Evolutionary conservation across 2,113 vertebrate genomes (phyloP), one percentile per base, ranked within the genome.

Genomic region (Oenanthe oenanthe): DNA sequence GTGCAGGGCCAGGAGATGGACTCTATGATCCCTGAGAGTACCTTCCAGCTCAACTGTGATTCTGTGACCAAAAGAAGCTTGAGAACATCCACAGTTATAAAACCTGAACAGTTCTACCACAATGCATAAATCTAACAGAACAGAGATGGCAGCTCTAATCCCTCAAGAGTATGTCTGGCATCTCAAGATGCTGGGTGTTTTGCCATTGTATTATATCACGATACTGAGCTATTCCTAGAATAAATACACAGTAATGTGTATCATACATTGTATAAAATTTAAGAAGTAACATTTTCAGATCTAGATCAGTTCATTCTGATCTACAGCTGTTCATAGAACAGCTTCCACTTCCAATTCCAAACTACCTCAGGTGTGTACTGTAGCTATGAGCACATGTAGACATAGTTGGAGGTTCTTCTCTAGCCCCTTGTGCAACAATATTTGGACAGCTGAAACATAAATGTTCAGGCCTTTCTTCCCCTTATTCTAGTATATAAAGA

Each of bases 1-100:
- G 53, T 43, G 25, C 31, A 7, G 17, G 43, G 43, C 43, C 61
- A 58, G 36, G 43, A 34, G 43, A 1, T 58, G 43, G 53, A 36
- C 43, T 19, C 4, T 1, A 2, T 20, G 16, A 42, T 31, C 53
- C 1, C 0, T 34, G 43, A 25, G 17, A 13, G 8, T 36, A 9
- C 61, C 31, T 58, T 75, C 43, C 26, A 75, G 20, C 31, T 58
- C 61, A 50, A 11, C 71, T 85, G 34, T 57, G 60, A 34, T 50
- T 74, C 43, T 58, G 31, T 50, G 26, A 51, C 36, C 38, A 58
- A 56, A 50, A 67, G 60, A 78, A 85, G 42, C 26, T 42, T 62
- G 51, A 74, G 51, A 62, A n/a, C 65, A 61, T 80, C n/a, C 42
- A 61, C 21, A 74, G 19, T 77, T 78, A 25, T 1, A 71, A 74